Evolutionary conservation across 2,797 vertebrate genomes (phyloP).

Genomic region (Rhinichthys osculus): DNA sequence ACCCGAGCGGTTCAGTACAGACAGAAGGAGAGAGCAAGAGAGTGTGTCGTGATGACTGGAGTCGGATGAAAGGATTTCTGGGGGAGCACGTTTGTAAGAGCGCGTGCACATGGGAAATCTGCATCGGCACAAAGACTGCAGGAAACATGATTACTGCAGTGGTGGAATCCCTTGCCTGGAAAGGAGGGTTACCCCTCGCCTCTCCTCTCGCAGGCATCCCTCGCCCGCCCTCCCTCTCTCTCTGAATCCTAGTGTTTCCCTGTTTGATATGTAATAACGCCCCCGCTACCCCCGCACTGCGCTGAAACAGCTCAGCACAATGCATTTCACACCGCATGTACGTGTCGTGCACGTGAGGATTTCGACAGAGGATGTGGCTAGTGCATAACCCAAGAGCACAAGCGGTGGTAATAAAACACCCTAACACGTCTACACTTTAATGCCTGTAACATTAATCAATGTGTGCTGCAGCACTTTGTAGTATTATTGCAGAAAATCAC

Average conservation of each 20-base stretch:
- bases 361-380: background rate
- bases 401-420: conserved; percentile 9
- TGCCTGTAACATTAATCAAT: conserved; percentile 9
- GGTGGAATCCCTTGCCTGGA: conserved; percentile 82
- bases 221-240: conserved; percentile 14
- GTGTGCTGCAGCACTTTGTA: background rate
- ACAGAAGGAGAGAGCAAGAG: conserved; percentile 45
- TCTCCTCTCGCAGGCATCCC: conserved; percentile 48
- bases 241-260: conserved; percentile 68
- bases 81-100: conserved; percentile 33
- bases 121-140: conserved; percentile 53
- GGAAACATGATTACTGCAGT: conserved; percentile 80
- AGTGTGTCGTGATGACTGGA: conserved; percentile 41
- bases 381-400: background rate
- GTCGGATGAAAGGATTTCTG: conserved; percentile 31
- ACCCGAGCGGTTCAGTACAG: background rate
- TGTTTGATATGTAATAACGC: conserved; percentile 64
- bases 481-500: conserved; percentile 15
- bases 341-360: conserved; percentile 3
- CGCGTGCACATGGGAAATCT: background rate
- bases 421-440: background rate
- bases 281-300: conserved; percentile 74
- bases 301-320: conserved; percentile 59
- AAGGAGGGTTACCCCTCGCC: conserved; percentile 79
- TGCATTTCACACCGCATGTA: background rate